phyloP scores from a whole-genome alignment of 2,113 vertebrate species.

The Proteles cristata region DNA sequence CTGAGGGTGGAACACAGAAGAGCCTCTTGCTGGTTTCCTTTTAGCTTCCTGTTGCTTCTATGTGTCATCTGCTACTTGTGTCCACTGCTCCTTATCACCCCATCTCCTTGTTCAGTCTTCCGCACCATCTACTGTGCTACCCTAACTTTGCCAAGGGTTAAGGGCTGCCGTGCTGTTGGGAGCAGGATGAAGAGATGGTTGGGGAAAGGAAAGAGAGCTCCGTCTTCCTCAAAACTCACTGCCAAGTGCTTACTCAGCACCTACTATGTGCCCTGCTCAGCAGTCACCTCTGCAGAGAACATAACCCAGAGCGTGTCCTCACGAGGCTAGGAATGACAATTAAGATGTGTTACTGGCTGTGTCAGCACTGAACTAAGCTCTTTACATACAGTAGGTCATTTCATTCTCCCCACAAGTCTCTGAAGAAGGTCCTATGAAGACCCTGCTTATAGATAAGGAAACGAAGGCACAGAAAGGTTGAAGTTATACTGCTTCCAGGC shows the following conservation, averaged over 20 bases:
- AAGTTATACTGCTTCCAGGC: background rate
- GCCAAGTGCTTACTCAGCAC: background rate
- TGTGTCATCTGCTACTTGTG: background rate
- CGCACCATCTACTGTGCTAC: background rate
- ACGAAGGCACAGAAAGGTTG: background rate
- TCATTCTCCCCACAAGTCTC: background rate
- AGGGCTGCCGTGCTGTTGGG: background rate
- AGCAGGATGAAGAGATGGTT: background rate
- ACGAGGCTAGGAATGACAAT: background rate
- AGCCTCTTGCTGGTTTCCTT: background rate
- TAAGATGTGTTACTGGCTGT: background rate
- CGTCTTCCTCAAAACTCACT: background rate
- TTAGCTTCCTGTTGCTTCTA: background rate
- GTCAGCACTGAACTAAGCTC: background rate
- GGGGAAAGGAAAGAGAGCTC: background rate
- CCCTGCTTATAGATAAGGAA: background rate
- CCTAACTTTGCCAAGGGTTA: background rate
- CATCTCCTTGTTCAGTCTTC: background rate
- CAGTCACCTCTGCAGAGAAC: background rate
- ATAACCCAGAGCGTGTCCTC: background rate
- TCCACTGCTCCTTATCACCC: background rate
- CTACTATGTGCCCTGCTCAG: background rate
- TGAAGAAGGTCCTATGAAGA: background rate
- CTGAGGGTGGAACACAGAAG: constrained; percentile 61
- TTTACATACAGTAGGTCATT: background rate